phyloP scores from a whole-genome alignment of 2,113 vertebrate species.

The Xiphophorus hellerii region DNA sequence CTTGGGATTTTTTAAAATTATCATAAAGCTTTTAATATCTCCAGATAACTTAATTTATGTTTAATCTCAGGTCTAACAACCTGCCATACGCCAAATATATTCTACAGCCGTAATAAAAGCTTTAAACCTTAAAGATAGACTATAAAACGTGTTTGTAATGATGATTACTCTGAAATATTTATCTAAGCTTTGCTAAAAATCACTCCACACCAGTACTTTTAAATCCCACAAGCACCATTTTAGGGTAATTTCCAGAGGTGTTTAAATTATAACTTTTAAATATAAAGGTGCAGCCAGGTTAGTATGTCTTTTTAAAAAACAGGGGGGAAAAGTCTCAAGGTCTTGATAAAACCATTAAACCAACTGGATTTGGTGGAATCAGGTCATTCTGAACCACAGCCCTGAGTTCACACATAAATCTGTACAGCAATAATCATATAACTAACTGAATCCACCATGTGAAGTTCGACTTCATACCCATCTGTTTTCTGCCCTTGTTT shows the following conservation, averaged over 20 bases:
- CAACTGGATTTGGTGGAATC: too few species aligned
- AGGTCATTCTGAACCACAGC: too few species aligned
- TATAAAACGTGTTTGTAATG: background rate
- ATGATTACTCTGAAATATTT: background rate
- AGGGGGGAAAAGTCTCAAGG: too few species aligned
- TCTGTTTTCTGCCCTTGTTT: conserved; percentile 31
- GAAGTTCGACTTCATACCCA: conserved; percentile 23
- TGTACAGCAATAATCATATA: too few species aligned
- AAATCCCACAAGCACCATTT: background rate
- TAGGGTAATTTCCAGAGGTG: background rate
- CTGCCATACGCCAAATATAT: background rate
- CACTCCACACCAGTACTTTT: background rate
- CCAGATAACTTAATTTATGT: background rate
- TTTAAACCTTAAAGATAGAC: too few species aligned
- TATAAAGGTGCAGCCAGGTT: background rate
- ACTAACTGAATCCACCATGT: too few species aligned
- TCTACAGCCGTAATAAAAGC: background rate
- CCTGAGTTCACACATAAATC: too few species aligned
- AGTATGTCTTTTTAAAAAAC: too few species aligned
- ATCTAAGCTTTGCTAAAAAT: background rate
- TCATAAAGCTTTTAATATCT: background rate
- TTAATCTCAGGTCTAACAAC: background rate
- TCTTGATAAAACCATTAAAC: too few species aligned
- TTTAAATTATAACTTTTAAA: background rate
- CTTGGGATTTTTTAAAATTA: too few species aligned